Conservation (phyloP, 2,113 vertebrate genomes). For the Bubo scandiacus region DNA sequence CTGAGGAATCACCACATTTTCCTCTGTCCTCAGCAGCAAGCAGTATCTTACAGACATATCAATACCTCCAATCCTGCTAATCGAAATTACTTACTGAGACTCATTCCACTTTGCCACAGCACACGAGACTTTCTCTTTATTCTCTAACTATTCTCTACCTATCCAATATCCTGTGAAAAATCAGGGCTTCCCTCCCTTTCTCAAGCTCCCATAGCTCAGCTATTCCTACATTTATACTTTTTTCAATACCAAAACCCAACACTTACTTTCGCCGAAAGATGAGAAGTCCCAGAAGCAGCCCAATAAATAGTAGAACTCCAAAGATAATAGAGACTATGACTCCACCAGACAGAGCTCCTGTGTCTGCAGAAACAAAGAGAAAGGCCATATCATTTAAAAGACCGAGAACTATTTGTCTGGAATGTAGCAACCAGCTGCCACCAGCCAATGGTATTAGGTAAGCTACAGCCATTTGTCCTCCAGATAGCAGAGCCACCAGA, state of each 20-base stretch:
- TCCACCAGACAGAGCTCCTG: conserved; percentile 64
- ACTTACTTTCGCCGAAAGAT: conserved; percentile 66
- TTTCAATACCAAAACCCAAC: neutral
- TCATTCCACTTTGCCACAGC: neutral
- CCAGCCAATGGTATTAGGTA: neutral
- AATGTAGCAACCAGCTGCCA: neutral
- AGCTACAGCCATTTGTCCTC: neutral
- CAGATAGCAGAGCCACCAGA: neutral
- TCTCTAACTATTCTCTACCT: neutral
- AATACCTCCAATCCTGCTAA: neutral
- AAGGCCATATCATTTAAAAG: neutral
- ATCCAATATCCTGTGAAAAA: neutral
- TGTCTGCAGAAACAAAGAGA: conserved; percentile 49
- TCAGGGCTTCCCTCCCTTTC: neutral
- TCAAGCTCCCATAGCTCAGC: neutral
- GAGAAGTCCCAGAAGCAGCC: conserved; percentile 60
- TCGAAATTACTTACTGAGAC: neutral
- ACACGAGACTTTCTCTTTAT: neutral
- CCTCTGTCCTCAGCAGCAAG: neutral
- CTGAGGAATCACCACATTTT: neutral
- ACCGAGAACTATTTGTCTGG: neutral
- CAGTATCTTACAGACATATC: neutral
- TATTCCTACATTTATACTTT: neutral
- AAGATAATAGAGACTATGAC: conserved; percentile 73
- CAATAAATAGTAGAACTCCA: conserved; percentile 64